phyloP scores from a whole-genome alignment of 1,140 invertebrate species.

The Plutomurus gul region DNA sequence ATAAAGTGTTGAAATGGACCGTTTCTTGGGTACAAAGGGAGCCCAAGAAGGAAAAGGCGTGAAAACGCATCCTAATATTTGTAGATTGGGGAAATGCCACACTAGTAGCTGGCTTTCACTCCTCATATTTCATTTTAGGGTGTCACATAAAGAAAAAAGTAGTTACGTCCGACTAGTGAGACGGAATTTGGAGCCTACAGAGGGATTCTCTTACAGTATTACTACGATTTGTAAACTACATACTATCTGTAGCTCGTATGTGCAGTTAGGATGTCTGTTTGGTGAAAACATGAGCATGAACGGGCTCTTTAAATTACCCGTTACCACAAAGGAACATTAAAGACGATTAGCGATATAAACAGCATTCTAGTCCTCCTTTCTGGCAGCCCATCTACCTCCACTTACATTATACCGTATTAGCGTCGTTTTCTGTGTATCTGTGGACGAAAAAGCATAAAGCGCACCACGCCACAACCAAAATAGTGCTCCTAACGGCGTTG shows the following conservation, averaged over 20 bases:
- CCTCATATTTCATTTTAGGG: conserved; percentile 37
- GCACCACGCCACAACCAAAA: too few relatives aligned
- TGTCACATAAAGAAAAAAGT: conserved; percentile 43
- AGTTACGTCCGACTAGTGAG: too few relatives aligned
- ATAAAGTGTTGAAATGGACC: too few relatives aligned
- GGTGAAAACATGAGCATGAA: neutral
- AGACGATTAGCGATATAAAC: conserved; percentile 43
- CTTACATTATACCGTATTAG: neutral
- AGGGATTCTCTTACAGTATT: too few relatives aligned
- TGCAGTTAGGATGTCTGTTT: too few relatives aligned
- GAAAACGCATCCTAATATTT: conserved; percentile 16
- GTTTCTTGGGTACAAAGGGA: too few relatives aligned
- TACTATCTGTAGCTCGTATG: too few relatives aligned
- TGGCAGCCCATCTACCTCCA: neutral
- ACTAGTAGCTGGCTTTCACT: neutral
- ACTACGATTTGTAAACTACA: too few relatives aligned
- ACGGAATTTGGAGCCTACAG: too few relatives aligned
- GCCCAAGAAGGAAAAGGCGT: neutral
- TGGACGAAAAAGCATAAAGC: too few relatives aligned
- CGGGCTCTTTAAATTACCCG: conserved; percentile 35
- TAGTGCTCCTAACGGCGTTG: too few relatives aligned
- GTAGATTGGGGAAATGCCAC: neutral
- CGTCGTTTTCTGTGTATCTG: too few relatives aligned
- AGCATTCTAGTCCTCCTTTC: conserved; percentile 1
- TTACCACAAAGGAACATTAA: conserved; percentile 37